phyloP scores from a whole-genome alignment of 53 echinoderm and acorn worm species.

The Paracentrotus lividus region DNA sequence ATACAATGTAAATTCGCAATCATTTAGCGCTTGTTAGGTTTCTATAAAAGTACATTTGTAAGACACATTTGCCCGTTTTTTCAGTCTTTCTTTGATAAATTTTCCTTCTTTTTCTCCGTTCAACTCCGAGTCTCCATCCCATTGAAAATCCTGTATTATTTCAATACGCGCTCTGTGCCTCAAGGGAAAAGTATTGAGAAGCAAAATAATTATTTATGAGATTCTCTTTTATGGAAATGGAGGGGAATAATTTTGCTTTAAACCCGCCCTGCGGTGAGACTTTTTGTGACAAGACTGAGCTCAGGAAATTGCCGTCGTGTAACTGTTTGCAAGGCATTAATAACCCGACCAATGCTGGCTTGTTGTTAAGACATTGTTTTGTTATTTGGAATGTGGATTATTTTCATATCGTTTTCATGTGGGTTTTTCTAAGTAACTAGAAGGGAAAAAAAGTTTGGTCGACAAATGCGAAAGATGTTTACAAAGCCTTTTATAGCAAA shows the following conservation, averaged over 20 bases:
- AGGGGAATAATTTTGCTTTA: conserved; percentile 27
- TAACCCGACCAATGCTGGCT: not conserved
- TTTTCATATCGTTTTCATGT: not conserved
- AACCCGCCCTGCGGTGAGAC: conserved; percentile 6
- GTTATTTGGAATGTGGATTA: conserved; percentile 7
- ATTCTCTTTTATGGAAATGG: conserved; percentile 41
- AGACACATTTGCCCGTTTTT: not conserved
- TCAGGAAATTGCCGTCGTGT: conserved; percentile 68
- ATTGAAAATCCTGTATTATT: not conserved
- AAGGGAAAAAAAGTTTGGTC: not conserved
- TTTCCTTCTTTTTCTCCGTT: not conserved
- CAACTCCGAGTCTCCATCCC: too few relatives aligned
- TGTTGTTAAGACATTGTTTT: conserved; percentile 27
- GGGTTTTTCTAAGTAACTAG: not conserved
- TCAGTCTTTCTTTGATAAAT: not conserved
- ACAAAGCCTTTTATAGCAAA: too few relatives aligned
- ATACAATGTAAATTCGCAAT: conserved; percentile 26
- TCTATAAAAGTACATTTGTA: conserved; percentile 58
- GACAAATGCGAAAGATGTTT: not conserved
- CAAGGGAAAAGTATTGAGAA: conserved; percentile 31
- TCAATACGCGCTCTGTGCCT: not conserved
- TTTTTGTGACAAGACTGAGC: not conserved
- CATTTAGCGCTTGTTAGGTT: conserved; percentile 62
- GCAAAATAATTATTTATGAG: conserved; percentile 56
- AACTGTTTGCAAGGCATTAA: not conserved